Evolutionary conservation across 1,140 invertebrate species (phyloP), one percentile per base, ranked within the genome.

Genomic region (Psix sp.): DNA sequence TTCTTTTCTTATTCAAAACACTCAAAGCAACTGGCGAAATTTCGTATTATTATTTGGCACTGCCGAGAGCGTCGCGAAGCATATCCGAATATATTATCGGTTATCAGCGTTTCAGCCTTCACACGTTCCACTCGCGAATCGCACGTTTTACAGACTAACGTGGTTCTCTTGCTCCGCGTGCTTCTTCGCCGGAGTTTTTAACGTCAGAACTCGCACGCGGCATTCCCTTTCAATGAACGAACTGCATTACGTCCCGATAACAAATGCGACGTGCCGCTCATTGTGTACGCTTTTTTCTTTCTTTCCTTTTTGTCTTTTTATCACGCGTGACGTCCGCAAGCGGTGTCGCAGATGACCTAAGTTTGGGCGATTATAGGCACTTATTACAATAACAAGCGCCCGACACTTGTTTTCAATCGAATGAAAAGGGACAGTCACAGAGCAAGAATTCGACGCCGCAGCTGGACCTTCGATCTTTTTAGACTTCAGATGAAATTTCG

Each of bases 221-320:
- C 60, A 65, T 52, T 65, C 60, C 26, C 60, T 65, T 65, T 65
- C 49, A 65, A 65, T 65, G 60, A 65, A 54, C 40, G 48, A 54
- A 48, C 26, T 14, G 48, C 49, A 54, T 38, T 54, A 54, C 60
- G 46, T 9, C 42, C 48, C 49, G 60, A 65, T 65, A 65, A 54
- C 49, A 18, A 65, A 52, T 38, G 60, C 26, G 40, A 65, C 60
- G 49, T 54, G 60, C 33, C 24, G 33, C 35, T 54, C 42, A 45
- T 65, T 65, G 60, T 54, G 42, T 65, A 24, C 17, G 46, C 31
- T 26, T 52, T 29, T 16, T 54, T 31, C 45, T 52, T 40, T 17
- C 29, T 46, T 11, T n/a, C 1, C 16, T 39, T 16, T 39, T 46
- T 15, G 4, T 39, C 9, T 39, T 39, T 17, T 46, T 39, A 49